Conservation (phyloP, 2,888 invertebrate genomes). For the Sarcophaga rosellei region DNA sequence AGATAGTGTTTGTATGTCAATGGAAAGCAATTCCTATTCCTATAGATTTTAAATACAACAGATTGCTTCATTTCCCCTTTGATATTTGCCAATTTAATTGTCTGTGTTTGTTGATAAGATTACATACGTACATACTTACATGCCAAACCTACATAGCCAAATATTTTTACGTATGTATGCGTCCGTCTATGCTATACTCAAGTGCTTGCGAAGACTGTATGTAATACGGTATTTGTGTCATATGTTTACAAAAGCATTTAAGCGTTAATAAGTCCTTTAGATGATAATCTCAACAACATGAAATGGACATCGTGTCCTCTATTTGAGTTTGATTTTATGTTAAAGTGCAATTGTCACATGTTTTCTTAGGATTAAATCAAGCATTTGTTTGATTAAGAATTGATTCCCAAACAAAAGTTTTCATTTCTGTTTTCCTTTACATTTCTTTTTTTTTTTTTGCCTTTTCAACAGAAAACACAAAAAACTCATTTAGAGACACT, state of each 20-base stretch:
- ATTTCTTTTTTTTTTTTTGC: not conserved
- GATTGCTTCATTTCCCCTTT: slow-evolving; percentile 51
- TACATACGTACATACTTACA: not conserved
- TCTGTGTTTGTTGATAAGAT: not conserved
- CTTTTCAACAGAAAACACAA: slow-evolving; percentile 1
- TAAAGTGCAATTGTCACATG: slow-evolving; percentile 60
- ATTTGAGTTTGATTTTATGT: slow-evolving; percentile 53
- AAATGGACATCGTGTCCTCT: slow-evolving; percentile 53
- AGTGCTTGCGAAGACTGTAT: no score
- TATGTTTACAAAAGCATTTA: slow-evolving; percentile 65
- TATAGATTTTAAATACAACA: slow-evolving; percentile 6
- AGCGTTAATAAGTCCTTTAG: slow-evolving; percentile 65
- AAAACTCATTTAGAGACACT: slow-evolving; percentile 13
- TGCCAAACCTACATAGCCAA: not conserved
- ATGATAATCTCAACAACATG: slow-evolving; percentile 59
- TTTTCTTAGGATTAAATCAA: slow-evolving; percentile 54
- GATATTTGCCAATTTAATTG: slow-evolving; percentile 34
- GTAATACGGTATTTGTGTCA: slow-evolving; percentile 25
- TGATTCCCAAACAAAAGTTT: slow-evolving; percentile 40
- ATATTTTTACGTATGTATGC: not conserved
- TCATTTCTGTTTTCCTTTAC: no score
- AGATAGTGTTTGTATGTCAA: not conserved
- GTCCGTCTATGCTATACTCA: not conserved
- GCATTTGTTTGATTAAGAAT: slow-evolving; percentile 51
- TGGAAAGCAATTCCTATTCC: not conserved